Percentiles rank a stretch among this genome's conserved stretches.
Conservation (phyloP, 2,113 vertebrate species). For the Tachysurus fulvidraco region DNA sequence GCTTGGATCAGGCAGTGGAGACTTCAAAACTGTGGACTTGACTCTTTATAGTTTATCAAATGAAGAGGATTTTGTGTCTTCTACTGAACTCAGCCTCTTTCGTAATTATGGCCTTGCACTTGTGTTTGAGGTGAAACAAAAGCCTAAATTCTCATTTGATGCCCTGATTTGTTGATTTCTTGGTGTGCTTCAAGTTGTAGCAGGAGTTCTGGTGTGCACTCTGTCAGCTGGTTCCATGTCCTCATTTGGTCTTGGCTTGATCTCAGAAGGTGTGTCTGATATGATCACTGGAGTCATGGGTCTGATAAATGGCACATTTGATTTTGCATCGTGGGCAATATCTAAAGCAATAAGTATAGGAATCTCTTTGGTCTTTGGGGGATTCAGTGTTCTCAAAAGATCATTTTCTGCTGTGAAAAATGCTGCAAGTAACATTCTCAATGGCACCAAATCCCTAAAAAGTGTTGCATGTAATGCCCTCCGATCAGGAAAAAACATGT, state of each 20-base stretch:
- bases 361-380: constrained; percentile 42
- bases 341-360: constrained; percentile 45
- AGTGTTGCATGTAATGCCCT: constrained; percentile 14
- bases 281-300: constrained; percentile 46
- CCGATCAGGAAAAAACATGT: constrained; percentile 30
- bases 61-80: constrained; percentile 24
- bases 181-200: constrained; percentile 45
- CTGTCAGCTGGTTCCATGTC: constrained; percentile 30
- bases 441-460: constrained; percentile 35
- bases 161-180: constrained; percentile 48
- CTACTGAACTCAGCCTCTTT: constrained; percentile 39
- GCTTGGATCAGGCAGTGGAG: not conserved
- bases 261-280: constrained; percentile 51
- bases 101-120: constrained; percentile 50
- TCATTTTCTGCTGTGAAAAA: not conserved
- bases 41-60: constrained; percentile 18
- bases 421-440: not conserved
- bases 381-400: constrained; percentile 21
- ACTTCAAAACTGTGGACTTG: constrained; percentile 8
- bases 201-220: constrained; percentile 41
- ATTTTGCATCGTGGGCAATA: constrained; percentile 51
- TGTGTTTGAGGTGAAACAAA: constrained; percentile 51
- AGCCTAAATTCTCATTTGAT: constrained; percentile 46
- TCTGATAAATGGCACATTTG: constrained; percentile 47
- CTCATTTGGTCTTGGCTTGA: constrained; percentile 34